Percentiles rank a stretch among this genome's conserved stretches.
These are phyloP conservation scores for Lasiurus borealis DNA, from an alignment of 2,113 vertebrate genomes.

Conservation along the genomic window DNA sequence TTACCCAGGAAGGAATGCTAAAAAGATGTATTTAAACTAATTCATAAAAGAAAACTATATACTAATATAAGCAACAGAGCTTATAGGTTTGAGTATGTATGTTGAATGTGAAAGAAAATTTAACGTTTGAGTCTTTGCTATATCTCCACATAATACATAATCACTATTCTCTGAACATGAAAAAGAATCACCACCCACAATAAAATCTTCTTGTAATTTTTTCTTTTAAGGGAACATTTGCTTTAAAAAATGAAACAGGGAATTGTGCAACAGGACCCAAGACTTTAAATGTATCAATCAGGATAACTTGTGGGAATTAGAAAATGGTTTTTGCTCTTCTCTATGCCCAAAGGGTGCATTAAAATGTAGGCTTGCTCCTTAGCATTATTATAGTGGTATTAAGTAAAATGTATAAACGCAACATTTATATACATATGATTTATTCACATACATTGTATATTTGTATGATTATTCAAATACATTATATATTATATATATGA, in stretches of 20 bases:
- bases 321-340: constrained; percentile 6
- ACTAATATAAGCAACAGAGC: neutral
- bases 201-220: constrained; percentile 47
- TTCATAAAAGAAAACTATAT: constrained; percentile 7
- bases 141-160: neutral
- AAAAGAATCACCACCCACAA: neutral
- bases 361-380: constrained; percentile 43
- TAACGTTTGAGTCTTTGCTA: neutral
- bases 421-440: neutral
- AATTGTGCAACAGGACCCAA: neutral
- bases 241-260: constrained; percentile 10
- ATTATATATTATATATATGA: neutral
- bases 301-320: neutral
- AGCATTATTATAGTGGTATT: constrained; percentile 30
- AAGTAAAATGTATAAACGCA: constrained; percentile 19
- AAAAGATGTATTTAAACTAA: constrained; percentile 45
- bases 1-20: neutral
- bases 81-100: constrained; percentile 4
- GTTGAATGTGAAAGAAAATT: constrained; percentile 8
- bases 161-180: constrained; percentile 13
- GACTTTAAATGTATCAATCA: constrained; percentile 37
- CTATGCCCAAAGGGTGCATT: neutral
- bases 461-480: constrained; percentile 11
- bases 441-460: neutral
- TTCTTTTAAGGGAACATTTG: constrained; percentile 34